phyloP scores from a whole-genome alignment of 2,888 invertebrate genomes.

The Eurytoma adleriae region DNA sequence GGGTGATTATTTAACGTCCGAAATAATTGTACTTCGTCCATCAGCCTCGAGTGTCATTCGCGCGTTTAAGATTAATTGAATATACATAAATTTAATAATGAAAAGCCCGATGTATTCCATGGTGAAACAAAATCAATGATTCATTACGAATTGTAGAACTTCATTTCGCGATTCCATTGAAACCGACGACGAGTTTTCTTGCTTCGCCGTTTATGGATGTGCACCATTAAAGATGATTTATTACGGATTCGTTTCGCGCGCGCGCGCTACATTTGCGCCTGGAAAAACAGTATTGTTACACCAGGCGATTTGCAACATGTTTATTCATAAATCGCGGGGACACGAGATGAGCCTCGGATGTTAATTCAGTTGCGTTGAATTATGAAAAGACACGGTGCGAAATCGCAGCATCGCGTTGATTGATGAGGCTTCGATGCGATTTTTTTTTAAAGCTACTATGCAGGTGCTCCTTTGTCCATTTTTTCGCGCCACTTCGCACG shows the following conservation, averaged over 20 bases:
- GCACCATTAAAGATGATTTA: constrained; percentile 21
- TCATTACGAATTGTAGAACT: constrained; percentile 18
- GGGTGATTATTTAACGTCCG: no score
- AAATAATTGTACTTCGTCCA: no score
- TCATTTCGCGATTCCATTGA: neutral
- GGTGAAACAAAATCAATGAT: neutral
- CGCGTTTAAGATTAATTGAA: neutral
- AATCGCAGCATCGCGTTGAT: constrained; percentile 28
- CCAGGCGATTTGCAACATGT: constrained; percentile 17
- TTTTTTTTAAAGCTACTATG: neutral
- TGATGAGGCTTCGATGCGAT: constrained; percentile 7
- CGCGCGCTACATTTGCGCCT: constrained; percentile 1
- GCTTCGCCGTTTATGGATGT: neutral
- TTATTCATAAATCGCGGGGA: constrained; percentile 19
- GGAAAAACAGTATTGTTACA: constrained; percentile 13
- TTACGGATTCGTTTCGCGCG: neutral
- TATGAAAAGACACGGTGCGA: constrained; percentile 11
- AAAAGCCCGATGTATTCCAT: neutral
- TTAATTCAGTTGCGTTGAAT: constrained; percentile 28
- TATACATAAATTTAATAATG: neutral
- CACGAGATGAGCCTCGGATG: constrained; percentile 4
- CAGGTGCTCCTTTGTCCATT: neutral
- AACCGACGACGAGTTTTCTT: neutral
- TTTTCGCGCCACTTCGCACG: neutral
- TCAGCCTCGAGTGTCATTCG: neutral